Evolutionary conservation across 2,797 vertebrate genomes (phyloP).

Genomic region (Macrochelys suwanniensis): DNA sequence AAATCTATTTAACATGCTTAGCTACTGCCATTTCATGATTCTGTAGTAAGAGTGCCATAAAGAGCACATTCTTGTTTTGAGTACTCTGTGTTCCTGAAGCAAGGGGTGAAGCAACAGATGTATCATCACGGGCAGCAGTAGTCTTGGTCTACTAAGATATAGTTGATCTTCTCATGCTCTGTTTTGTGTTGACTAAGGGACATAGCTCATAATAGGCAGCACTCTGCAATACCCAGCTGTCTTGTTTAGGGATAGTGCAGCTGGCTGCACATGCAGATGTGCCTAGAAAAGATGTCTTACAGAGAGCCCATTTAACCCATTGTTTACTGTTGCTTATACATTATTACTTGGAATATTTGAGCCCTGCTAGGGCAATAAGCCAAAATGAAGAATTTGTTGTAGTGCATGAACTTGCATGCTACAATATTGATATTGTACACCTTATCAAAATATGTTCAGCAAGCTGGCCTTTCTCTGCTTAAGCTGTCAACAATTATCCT

Average conservation of each 20-base stretch:
- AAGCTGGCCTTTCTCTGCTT: background rate
- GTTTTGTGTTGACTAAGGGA: background rate
- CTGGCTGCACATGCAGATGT: background rate
- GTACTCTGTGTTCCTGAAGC: background rate
- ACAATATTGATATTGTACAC: background rate
- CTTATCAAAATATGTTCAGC: background rate
- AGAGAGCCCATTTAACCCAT: background rate
- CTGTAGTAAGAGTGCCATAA: background rate
- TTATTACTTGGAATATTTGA: background rate
- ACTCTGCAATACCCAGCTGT: background rate
- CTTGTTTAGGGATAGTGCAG: background rate
- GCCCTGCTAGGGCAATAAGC: background rate
- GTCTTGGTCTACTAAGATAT: background rate
- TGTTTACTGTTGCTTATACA: background rate
- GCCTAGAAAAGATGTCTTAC: background rate
- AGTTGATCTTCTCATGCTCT: background rate
- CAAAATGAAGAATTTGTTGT: conserved; percentile 7
- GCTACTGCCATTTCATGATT: background rate
- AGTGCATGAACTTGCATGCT: background rate
- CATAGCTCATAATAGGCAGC: background rate
- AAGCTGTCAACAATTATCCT: background rate
- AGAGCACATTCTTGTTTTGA: background rate
- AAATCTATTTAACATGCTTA: background rate
- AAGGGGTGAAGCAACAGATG: background rate
- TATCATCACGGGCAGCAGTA: background rate